Conservation (phyloP, 2,113 vertebrate genomes). For the Stegastes partitus region DNA sequence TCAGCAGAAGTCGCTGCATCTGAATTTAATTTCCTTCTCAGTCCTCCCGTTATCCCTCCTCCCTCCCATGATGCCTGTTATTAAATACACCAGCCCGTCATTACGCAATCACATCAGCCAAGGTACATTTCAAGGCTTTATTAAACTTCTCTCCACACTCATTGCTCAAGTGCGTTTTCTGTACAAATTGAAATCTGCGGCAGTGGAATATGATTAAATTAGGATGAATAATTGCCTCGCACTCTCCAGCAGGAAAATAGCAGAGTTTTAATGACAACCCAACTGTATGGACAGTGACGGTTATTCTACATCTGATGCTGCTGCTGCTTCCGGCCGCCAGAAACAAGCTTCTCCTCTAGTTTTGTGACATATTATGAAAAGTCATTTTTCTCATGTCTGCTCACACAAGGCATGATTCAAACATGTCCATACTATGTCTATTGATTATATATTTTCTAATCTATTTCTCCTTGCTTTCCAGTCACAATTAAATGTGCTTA, state of each 20-base stretch:
- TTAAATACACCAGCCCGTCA: conserved; percentile 43
- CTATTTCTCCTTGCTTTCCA: too few relatives aligned
- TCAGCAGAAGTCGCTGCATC: conserved; percentile 15
- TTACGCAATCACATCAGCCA: conserved; percentile 31
- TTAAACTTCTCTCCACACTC: conserved; percentile 29
- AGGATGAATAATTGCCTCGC: conserved; percentile 4
- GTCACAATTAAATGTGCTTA: too few relatives aligned
- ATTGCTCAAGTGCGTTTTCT: conserved; percentile 43
- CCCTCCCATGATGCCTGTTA: conserved; percentile 30
- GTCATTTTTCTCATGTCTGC: too few relatives aligned
- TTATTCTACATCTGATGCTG: background rate
- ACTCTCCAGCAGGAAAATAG: background rate
- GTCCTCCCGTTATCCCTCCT: background rate
- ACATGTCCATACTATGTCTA: too few relatives aligned
- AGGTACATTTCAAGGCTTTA: conserved; percentile 35
- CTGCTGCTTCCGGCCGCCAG: background rate
- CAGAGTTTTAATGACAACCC: background rate
- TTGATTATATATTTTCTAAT: too few relatives aligned
- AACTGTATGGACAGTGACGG: background rate
- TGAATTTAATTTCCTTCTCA: conserved; percentile 50
- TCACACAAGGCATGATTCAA: too few relatives aligned
- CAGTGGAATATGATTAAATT: conserved; percentile 35
- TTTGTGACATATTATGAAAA: background rate
- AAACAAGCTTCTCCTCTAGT: background rate
- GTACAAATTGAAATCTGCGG: conserved; percentile 36